Base-by-base conservation (phyloP, 2,797 vertebrate genomes). In the Gambusia yucatana region DNA sequence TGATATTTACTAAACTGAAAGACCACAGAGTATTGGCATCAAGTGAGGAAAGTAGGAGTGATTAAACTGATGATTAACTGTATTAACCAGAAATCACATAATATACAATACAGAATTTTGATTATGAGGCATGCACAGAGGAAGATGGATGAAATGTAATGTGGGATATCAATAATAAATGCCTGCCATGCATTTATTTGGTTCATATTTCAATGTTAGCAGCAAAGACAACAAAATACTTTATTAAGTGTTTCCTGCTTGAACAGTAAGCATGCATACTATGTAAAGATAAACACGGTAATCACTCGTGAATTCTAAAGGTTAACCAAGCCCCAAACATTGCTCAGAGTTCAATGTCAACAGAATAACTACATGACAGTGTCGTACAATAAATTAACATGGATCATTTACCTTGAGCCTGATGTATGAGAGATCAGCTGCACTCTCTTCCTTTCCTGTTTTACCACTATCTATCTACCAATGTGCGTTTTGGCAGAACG, bases 331-430 rank as follows among this genome's bases (percentile, higher is more conserved):
- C 80, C 3, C 30, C 59, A 43, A 52, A 72, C 50, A 73, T 81
- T 46, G 61, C 75, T 63, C 33, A n/a, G 33, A 83, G 84, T 82
- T 83, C 63, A 30, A 8, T 76, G 67, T 86, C 77, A 79, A 82
- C 70, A 76, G 75, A 77, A 80, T 41, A 77, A 78, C 89, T 90
- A 92, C 84, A 85, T 92, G 91, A 93, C 86, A 84, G 65, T 73
- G 81, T 84, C 83, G 83, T 73, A 52, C 48, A 83, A 76, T 65
- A 87, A 85, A 93, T 91, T 22, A 94, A 94, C 93, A 94, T 90
- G 85, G 83, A 92, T 91, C 77, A 59, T 91, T 94, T 96, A 96
- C 95, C 95, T 96, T 94, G 78, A 86, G 84, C 82, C 87, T 72
- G 86, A 77, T 82, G 86, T 87, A 67, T 61, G 78, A 87, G 85